Conservation (phyloP, 2,113 vertebrate species). For the Xiphophorus hellerii region DNA sequence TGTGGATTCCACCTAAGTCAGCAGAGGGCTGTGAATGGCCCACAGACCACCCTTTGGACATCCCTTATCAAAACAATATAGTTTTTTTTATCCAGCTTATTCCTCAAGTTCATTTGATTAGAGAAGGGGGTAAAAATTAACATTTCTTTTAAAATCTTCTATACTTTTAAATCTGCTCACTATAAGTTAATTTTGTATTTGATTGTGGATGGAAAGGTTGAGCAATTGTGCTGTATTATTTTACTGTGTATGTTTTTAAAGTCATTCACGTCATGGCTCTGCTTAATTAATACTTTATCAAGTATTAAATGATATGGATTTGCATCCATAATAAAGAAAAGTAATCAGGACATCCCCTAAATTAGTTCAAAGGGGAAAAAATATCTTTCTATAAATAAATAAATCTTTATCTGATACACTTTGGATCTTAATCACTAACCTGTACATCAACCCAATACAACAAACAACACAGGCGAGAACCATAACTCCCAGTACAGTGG, state of each 20-base stretch:
- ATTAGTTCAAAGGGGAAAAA: not conserved
- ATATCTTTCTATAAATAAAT: not conserved
- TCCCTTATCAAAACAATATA: not conserved
- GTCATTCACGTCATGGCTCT: too few relatives aligned
- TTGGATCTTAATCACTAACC: slow-evolving; percentile 71
- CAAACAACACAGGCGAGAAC: slow-evolving; percentile 78
- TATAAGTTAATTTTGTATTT: not conserved
- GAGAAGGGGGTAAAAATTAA: not conserved
- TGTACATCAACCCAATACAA: slow-evolving; percentile 82
- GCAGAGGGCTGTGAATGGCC: not conserved
- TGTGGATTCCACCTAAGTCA: not conserved
- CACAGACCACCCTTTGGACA: not conserved
- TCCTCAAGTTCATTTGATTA: not conserved
- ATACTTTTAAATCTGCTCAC: not conserved
- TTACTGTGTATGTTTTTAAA: not conserved
- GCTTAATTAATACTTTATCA: not conserved
- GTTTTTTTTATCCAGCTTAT: too few relatives aligned
- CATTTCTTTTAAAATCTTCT: not conserved
- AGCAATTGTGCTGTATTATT: not conserved
- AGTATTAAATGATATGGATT: not conserved
- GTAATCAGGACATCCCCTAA: not conserved
- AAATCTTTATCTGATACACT: not conserved
- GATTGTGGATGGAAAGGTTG: not conserved
- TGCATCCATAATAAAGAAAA: not conserved
- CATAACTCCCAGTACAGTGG: slow-evolving; percentile 80